Base-by-base conservation (phyloP, 2,113 vertebrate genomes). In the Sterrhoptilus dennistouni region DNA sequence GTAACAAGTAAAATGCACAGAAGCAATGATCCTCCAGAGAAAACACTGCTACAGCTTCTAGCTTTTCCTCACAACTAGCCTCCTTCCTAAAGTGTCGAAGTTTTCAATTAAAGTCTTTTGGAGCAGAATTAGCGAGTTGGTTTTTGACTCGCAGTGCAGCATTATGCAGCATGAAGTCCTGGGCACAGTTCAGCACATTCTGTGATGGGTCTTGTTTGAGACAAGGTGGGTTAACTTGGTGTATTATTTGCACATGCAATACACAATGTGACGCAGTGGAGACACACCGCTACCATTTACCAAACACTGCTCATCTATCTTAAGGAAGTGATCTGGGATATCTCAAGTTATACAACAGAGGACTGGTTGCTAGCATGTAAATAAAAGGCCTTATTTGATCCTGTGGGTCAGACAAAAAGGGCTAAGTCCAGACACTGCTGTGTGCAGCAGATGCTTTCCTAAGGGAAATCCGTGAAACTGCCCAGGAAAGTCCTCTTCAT, bases 221-320 rank as follows among this genome's bases (percentile, higher is more conserved):
- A 11, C 0, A 4, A 31, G 44, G 14, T 1, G 17, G 38, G 33
- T 57, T 68, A 45, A 19, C 24, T 50, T 6, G 8, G 31, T 3
- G 1, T 45, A 4, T 35, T 28, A 40, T 18, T 71, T 38, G 59
- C 44, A 59, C 2, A 6, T 0, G 0, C 15, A 17, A 23, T 17
- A 28, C 16, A 19, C 29, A 42, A 12, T 1, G 5, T 25, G 56
- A 56, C 0, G 1, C 45, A 24, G 50, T 14, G 44, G 45, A 59
- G 35, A 64, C 17, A 8, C 5, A 14, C 13, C 0, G 0, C 29
- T 36, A 54, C 50, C 8, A 6, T 36, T 53, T 31, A n/a, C 29
- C 72, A 59, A 31, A 56, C 21, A 6, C 8, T 22, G 11, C 1
- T 8, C 27, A 36, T 49, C 40, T 63, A 4, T 36, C 38, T 54